Percentiles rank a stretch among this genome's conserved stretches.
phyloP scores from a whole-genome alignment of 2,797 vertebrate species.

The Microtus agrestis region DNA sequence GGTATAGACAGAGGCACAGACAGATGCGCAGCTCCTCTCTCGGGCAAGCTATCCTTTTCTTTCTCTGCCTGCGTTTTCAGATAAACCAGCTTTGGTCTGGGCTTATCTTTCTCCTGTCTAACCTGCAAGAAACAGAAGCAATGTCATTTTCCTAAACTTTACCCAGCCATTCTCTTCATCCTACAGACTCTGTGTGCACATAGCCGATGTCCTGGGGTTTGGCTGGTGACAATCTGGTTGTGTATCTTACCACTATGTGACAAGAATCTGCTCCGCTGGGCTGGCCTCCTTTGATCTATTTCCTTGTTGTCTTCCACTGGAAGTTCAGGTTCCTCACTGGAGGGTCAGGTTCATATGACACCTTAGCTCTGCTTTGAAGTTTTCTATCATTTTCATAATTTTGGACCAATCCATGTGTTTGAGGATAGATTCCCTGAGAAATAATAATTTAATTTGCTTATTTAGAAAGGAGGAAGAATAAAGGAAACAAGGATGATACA shows the following conservation, averaged over 20 bases:
- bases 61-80: neutral
- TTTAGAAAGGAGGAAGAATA: neutral
- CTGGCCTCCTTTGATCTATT: neutral
- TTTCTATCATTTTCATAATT: neutral
- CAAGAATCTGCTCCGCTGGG: neutral
- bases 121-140: neutral
- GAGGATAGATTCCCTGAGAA: neutral
- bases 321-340: too few relatives aligned
- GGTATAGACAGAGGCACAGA: conserved; percentile 26
- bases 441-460: conserved; percentile 3
- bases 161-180: neutral
- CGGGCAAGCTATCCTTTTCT: conserved; percentile 8
- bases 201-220: neutral
- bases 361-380: neutral
- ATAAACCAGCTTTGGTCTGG: conserved; percentile 19
- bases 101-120: conserved; percentile 20
- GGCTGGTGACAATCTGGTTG: neutral
- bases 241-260: neutral
- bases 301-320: neutral
- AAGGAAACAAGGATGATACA: neutral
- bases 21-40: conserved; percentile 31
- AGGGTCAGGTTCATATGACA: neutral
- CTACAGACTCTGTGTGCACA: neutral
- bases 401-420: neutral
- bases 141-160: neutral